Percentiles rank a stretch among this genome's conserved stretches.
These are phyloP conservation scores for Brachionichthys hirsutus DNA, from an alignment of 2,113 vertebrate species.

Conservation along the genomic window DNA sequence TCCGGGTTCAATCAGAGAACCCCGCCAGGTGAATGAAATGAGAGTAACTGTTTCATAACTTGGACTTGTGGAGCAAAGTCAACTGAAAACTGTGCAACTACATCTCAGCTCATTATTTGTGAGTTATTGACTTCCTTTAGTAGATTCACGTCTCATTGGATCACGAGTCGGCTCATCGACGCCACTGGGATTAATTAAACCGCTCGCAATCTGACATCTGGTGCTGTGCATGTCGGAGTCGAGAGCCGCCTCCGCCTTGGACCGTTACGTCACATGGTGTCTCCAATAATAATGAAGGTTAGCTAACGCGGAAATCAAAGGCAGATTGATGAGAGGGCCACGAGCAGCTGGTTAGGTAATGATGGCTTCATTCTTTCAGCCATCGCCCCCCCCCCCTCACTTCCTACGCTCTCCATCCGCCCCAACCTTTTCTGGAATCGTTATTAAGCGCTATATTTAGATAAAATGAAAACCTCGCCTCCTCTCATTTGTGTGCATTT, in stretches of 20 bases:
- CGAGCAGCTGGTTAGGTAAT: conserved; percentile 56
- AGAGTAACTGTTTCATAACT: too few relatives aligned
- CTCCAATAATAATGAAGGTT: conserved; percentile 32
- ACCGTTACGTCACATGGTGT: conserved; percentile 18
- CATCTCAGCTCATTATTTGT: neutral
- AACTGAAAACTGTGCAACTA: neutral
- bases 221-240: neutral
- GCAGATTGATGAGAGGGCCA: conserved; percentile 50
- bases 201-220: neutral
- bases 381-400: conserved; percentile 26
- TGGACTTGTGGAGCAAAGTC: too few relatives aligned
- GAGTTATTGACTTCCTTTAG: conserved; percentile 18
- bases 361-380: conserved; percentile 50
- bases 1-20: too few relatives aligned
- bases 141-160: neutral
- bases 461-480: conserved; percentile 23
- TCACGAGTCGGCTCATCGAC: neutral
- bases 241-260: neutral
- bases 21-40: too few relatives aligned
- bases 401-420: conserved; percentile 48
- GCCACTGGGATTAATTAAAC: neutral
- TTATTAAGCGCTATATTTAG: conserved; percentile 66
- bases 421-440: conserved; percentile 33
- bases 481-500: conserved; percentile 28
- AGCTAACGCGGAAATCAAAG: conserved; percentile 38